phyloP scores from a whole-genome alignment of 2,113 vertebrate species.

The Perccottus glenii region DNA sequence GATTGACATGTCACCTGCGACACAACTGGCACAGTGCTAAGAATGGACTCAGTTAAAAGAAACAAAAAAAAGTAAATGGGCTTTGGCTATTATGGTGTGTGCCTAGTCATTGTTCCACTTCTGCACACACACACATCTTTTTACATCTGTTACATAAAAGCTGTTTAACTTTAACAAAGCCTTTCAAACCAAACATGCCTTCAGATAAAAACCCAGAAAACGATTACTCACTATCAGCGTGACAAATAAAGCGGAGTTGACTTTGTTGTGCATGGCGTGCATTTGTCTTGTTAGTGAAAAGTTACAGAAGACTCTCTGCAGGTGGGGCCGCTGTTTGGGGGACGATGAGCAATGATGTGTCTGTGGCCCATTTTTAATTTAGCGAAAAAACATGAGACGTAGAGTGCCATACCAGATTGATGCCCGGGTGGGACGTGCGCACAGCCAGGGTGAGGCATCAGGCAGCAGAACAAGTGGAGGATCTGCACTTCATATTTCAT shows the following conservation, averaged over 20 bases:
- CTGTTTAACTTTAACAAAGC: background rate
- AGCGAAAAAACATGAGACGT: conserved; percentile 51
- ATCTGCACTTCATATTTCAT: conserved; percentile 56
- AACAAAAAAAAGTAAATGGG: no score
- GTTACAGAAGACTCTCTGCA: conserved; percentile 32
- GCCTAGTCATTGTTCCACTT: background rate
- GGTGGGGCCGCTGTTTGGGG: conserved; percentile 48
- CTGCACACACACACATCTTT: background rate
- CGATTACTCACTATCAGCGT: conserved; percentile 14
- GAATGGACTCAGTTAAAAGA: no score
- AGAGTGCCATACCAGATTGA: conserved; percentile 57
- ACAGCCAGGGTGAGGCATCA: conserved; percentile 42
- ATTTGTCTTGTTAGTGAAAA: conserved; percentile 34
- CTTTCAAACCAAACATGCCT: background rate
- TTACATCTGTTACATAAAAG: background rate
- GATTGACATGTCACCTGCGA: no score
- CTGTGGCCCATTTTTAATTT: conserved; percentile 67
- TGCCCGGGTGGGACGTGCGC: conserved; percentile 43
- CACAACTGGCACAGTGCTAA: no score
- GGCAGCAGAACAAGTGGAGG: conserved; percentile 31
- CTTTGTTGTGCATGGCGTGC: background rate
- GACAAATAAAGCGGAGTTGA: background rate
- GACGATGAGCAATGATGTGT: conserved; percentile 59
- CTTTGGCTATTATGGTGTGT: no score
- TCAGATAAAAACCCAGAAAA: background rate